Evolutionary conservation across 2,113 vertebrate species (phyloP).

Genomic region (Ammospiza caudacuta): DNA sequence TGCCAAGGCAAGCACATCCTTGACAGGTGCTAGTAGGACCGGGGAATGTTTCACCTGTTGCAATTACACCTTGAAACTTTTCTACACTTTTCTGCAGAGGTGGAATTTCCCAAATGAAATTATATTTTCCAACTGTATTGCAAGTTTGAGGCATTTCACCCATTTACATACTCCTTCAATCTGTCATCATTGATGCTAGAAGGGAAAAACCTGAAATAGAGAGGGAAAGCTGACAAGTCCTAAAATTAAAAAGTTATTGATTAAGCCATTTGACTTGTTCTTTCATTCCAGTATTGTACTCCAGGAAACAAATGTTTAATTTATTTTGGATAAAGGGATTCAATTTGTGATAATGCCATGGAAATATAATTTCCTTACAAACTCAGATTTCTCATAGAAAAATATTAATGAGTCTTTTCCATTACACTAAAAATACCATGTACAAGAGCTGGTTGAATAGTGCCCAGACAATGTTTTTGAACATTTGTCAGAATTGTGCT

Average conservation of each 20-base stretch:
- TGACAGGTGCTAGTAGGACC: background rate
- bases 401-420: constrained; percentile 69
- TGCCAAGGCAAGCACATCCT: background rate
- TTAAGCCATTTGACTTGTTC: constrained; percentile 59
- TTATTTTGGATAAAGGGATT: constrained; percentile 66
- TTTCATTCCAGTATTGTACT: constrained; percentile 56
- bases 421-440: constrained; percentile 26
- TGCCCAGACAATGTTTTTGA: background rate
- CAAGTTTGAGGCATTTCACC: constrained; percentile 16
- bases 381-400: constrained; percentile 53
- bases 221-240: constrained; percentile 52
- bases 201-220: background rate
- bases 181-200: constrained; percentile 35
- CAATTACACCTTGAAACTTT: background rate
- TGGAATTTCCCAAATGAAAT: constrained; percentile 42
- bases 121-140: constrained; percentile 2
- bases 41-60: constrained; percentile 18
- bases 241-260: constrained; percentile 62
- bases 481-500: constrained; percentile 4
- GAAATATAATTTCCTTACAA: constrained; percentile 55
- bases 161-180: constrained; percentile 29
- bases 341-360: constrained; percentile 59
- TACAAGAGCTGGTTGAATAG: constrained; percentile 23
- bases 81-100: background rate
- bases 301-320: constrained; percentile 67